A percentile compares a stretch with the other conserved stretches of the same genome.
Conservation (phyloP, 2,113 vertebrate species). For the Pachyramphus minor region DNA sequence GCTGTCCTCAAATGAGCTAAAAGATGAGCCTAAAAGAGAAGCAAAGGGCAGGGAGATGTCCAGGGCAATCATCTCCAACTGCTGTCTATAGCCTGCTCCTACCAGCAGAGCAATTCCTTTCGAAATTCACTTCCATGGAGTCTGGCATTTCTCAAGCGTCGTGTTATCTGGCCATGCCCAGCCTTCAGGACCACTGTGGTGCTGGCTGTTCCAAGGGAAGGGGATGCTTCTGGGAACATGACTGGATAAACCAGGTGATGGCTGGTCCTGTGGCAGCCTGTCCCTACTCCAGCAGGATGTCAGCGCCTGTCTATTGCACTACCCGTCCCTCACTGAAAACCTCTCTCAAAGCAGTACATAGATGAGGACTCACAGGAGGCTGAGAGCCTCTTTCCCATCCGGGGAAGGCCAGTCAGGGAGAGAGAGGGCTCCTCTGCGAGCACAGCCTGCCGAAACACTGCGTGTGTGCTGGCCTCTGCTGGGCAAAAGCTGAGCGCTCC, state of each 20-base stretch:
- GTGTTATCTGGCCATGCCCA: background rate
- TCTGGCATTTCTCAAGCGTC: background rate
- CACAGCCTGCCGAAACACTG: background rate
- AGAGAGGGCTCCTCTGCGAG: background rate
- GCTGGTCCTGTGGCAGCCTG: background rate
- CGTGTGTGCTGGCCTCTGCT: slow-evolving; percentile 51
- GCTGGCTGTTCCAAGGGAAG: background rate
- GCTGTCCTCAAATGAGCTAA: background rate
- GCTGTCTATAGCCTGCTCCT: background rate
- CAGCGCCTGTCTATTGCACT: background rate
- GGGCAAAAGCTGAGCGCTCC: background rate
- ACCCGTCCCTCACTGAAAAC: background rate
- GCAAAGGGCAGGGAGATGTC: background rate
- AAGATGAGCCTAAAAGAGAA: background rate
- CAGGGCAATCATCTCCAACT: background rate
- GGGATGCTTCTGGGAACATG: background rate
- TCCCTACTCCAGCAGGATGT: background rate
- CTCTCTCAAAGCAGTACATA: background rate
- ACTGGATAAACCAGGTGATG: background rate
- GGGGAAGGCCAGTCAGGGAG: background rate
- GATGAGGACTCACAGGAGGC: background rate
- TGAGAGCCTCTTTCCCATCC: background rate
- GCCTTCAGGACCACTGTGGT: background rate
- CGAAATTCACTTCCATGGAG: background rate
- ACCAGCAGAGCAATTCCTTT: background rate